Base-by-base conservation (phyloP, 1,140 invertebrate genomes). In the Drosophila ananassae region DNA sequence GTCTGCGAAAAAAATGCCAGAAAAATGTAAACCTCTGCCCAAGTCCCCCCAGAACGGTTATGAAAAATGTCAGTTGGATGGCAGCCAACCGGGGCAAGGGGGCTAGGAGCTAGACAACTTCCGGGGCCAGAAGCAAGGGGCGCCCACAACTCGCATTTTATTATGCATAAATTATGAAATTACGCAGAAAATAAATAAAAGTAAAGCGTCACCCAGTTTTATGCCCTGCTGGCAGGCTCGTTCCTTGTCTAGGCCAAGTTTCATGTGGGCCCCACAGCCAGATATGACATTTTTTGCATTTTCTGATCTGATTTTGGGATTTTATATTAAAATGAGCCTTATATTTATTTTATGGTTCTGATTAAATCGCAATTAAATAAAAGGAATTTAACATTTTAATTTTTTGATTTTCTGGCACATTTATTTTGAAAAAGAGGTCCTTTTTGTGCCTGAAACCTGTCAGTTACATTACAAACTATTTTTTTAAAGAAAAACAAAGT, bases 141-240 rank as follows among this genome's bases (percentile, higher is more conserved):
- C 13, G n/a, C 55, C 25, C 63, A 50, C 80, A 84, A 69, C 62
- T 69, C 60, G 61, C 61, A 83, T 76, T 73, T 69, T 56, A 80
- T 80, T 68, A 52, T 80, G 81, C 81, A 84, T 84, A 85, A 84
- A 77, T 85, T 84, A 84, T 80, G 75, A 62, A 78, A 83, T 63
- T 77, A 69, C 67, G 67, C 67, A 66, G 50, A 73, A 68, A 69
- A 77, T 73, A 64, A 79, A 73, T 73, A 69, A 54, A 79, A 72
- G 61, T 56, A 24, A 54, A 79, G 66, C 48, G 73, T 62, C 72
- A 68, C 47, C 69, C 58, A 63, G 41, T 68, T 84, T 63, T 41
- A 58, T 46, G 56, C 39, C 48, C 30, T 41, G 63, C 52, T 61
- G 53, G 30, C 47, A 52, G 30, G 13, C 28, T 22, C 21, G 8